A percentile compares a stretch with the other conserved stretches of the same genome.
phyloP scores from a whole-genome alignment of 2,113 vertebrate species.

The Paedocypris sp. region DNA sequence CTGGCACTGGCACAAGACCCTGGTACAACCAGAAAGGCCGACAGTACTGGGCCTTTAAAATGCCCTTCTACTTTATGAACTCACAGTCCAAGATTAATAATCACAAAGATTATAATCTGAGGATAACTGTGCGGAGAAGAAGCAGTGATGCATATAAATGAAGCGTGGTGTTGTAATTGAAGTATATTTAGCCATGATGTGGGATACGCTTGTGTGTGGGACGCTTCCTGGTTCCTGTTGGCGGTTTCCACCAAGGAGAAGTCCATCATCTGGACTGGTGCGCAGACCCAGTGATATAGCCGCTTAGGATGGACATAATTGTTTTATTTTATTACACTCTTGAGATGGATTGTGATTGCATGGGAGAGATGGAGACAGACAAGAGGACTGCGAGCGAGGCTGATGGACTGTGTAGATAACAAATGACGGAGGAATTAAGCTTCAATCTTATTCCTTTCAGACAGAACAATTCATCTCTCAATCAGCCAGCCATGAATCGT shows the following conservation, averaged over 20 bases:
- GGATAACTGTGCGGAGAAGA: too few relatives aligned
- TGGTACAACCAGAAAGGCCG: constrained; percentile 7
- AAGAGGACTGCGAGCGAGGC: neutral
- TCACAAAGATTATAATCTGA: too few relatives aligned
- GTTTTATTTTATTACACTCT: constrained; percentile 19
- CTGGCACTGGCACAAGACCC: neutral
- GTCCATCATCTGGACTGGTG: neutral
- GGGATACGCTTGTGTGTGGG: neutral
- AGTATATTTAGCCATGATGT: constrained; percentile 3
- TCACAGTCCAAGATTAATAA: too few relatives aligned
- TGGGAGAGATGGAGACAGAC: neutral
- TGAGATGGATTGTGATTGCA: constrained; percentile 1
- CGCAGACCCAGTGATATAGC: neutral
- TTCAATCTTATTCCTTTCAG: constrained; percentile 26
- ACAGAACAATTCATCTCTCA: constrained; percentile 44
- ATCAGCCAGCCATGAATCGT: constrained; percentile 41
- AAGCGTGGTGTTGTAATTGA: constrained; percentile 20
- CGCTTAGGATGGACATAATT: constrained; percentile 16
- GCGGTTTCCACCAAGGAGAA: neutral
- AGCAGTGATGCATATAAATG: constrained; percentile 17
- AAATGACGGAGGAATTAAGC: constrained; percentile 38
- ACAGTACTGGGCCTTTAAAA: too few relatives aligned
- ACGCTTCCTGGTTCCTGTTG: neutral
- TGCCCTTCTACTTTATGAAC: too few relatives aligned
- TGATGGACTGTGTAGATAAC: constrained; percentile 31